Evolutionary conservation across 2,888 invertebrate genomes (phyloP), one percentile per base, ranked within the genome.

Genomic region (Drosophila anceps): DNA sequence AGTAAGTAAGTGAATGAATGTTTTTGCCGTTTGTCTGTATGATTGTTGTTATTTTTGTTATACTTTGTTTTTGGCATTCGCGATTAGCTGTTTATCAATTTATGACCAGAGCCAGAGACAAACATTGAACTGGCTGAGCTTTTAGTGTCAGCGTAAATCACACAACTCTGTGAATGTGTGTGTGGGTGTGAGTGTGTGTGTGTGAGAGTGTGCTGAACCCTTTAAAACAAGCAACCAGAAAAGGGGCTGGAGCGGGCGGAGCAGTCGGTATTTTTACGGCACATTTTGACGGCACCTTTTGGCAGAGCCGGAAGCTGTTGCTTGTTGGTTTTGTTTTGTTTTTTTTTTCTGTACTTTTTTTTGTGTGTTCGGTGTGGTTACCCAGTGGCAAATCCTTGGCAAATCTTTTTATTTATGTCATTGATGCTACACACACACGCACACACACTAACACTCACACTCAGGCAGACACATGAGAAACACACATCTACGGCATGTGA

Each of bases 331-430:
- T 43, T 62, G 54, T 33, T 53, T 57, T 50, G 27, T 24, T 18
- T 54, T 35, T 54, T 48, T 31, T 55, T 39, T 57, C n/a, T n/a
- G n/a, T n/a, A n/a, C n/a, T 24, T 24, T 27, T 35, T 59, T 63
- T 8, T 51, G n/a, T 31, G 24, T 55, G 39, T 7, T 73, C 66
- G 67, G 60, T 74, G 73, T 68, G 83, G 87, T 86, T 76, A 77
- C 84, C 90, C 86, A 76, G 71, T 86, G 91, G 88, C 89, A 90
- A 90, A 88, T 90, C 90, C 87, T 80, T 79, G 76, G 90, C 80
- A 90, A 90, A 91, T 91, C 90, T 90, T 90, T 90, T 90, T 91
- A 90, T 91, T 90, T 90, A 91, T 91, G 91, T 90, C 89, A 82
- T 87, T 88, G 85, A 81, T 86, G 88, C 76, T 76, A 50, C 43